phyloP scores from a whole-genome alignment of 1,140 invertebrate genomes.

The Dendroctonus ponderosae region DNA sequence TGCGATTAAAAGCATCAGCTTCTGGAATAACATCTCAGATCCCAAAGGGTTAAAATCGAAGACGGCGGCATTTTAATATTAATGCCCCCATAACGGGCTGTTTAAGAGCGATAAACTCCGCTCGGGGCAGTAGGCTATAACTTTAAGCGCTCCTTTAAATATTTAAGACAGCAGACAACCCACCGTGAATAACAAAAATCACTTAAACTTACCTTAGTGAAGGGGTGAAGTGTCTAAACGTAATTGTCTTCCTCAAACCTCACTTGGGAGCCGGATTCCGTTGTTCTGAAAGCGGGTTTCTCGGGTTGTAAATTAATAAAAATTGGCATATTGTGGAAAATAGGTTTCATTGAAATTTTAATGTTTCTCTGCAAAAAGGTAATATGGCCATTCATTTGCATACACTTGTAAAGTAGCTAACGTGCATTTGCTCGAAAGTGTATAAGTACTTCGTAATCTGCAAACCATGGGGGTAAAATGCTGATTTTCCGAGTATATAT shows the following conservation, averaged over 20 bases:
- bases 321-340: too few species aligned
- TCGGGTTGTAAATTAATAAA: too few species aligned
- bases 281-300: too few species aligned
- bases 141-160: constrained; percentile 19
- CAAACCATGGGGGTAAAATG: constrained; percentile 6
- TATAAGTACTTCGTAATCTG: constrained; percentile 7
- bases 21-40: not conserved
- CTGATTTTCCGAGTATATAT: constrained; percentile 6
- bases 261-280: too few species aligned
- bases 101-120: constrained; percentile 22
- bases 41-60: constrained; percentile 7
- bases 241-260: too few species aligned
- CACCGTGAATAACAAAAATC: constrained; percentile 17
- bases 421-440: not conserved
- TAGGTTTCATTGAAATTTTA: too few species aligned
- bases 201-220: constrained; percentile 21
- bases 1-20: not conserved
- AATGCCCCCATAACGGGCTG: constrained; percentile 19
- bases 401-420: too few species aligned
- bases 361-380: too few species aligned
- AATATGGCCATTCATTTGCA: too few species aligned
- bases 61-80: constrained; percentile 17
- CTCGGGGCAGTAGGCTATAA: constrained; percentile 4
- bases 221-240: constrained; percentile 1
- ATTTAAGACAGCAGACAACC: constrained; percentile 15